Conservation (phyloP, 1,140 invertebrate species). For the Ostrea denselamellosa region DNA sequence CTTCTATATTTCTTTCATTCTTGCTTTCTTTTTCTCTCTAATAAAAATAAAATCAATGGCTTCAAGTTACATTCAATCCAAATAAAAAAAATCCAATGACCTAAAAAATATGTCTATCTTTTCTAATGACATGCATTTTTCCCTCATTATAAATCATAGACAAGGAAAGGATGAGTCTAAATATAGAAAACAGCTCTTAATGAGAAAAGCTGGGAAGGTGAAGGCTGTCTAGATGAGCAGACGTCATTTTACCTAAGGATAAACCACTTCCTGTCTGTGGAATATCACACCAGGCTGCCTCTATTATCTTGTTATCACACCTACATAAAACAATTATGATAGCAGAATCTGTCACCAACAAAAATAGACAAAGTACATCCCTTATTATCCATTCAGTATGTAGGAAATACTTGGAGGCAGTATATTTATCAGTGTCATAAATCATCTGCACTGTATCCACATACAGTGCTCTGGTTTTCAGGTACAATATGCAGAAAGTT, state of each 20-base stretch:
- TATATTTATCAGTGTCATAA: constrained; percentile 2
- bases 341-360: not conserved
- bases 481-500: too few relatives aligned
- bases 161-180: constrained; percentile 20
- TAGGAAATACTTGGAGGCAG: not conserved
- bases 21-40: not conserved
- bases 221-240: not conserved
- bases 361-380: constrained; percentile 21
- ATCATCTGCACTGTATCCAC: not conserved
- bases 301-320: constrained; percentile 8
- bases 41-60: constrained; percentile 12
- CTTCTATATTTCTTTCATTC: not conserved
- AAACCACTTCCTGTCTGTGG: constrained; percentile 11
- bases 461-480: not conserved
- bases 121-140: constrained; percentile 36
- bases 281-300: constrained; percentile 1
- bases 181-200: constrained; percentile 34
- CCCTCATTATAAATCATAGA: constrained; percentile 35
- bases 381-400: not conserved
- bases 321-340: constrained; percentile 22
- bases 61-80: not conserved
- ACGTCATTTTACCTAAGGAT: not conserved
- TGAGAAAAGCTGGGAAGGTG: not conserved
- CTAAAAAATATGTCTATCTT: not conserved
- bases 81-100: not conserved